Base-by-base conservation (phyloP, 2,797 vertebrate species). In the Balearica regulorum region DNA sequence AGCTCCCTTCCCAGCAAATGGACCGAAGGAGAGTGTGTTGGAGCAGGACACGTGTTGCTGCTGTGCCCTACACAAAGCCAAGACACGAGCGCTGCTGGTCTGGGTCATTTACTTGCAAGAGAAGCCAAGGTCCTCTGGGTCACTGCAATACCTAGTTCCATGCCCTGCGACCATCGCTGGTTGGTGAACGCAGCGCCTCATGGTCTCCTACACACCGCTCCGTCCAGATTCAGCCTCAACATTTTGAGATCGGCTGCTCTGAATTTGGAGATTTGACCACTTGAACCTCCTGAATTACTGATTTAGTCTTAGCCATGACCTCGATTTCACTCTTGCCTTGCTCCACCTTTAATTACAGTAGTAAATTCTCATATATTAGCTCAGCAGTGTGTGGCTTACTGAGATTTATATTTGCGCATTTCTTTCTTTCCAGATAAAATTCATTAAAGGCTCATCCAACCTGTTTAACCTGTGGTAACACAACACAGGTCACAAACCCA, bases 11-110 rank as follows among this genome's bases (percentile, higher is more conserved):
- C 10, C 70, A 48, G 57, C 41, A 86, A 65, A 44, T 0, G 0
- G 57, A 70, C 8, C 0, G 0, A 54, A 48, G 46, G 37, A 65
- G 39, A 46, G 19, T 5, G 1, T 0, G 1, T 1, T 1, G 5
- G 55, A 79, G 49, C 0, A 4, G 49, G 44, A 57, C 18, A 17
- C 7, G 0, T 16, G 22, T 16, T 69, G 43, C 61, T 25, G 39
- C 51, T 35, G 33, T 9, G 11, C 43, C 44, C 8, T 28, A 22
- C 43, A 17, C n/a, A 33, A 41, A 64, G 51, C 49, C 43, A 48
- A 33, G 75, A 28, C 25, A 13, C 2, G 0, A 19, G 12, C 11
- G 7, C 39, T 35, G 39, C n/a, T 46, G 25, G 14, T 48, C 37
- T 17, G 35, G 15, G 20, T 7, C 24, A 61, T 49, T 48, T 25